These are phyloP conservation scores for Azemiops feae DNA, from an alignment of 2,113 vertebrate genomes.

Conservation along the genomic window DNA sequence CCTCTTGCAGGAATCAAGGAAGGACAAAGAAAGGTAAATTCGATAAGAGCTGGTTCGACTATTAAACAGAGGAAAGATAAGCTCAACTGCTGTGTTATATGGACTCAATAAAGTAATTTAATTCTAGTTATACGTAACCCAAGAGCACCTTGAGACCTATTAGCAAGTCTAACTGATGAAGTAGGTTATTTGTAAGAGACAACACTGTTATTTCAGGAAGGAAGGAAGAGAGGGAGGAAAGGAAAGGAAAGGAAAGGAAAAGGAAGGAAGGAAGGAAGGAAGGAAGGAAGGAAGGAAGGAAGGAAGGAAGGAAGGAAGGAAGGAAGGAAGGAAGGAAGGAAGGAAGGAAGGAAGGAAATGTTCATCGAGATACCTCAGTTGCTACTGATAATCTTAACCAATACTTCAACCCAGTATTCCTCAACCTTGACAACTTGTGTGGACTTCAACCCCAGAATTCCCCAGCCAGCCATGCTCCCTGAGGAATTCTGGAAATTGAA, in stretches of 20 bases:
- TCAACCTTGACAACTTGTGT: not conserved
- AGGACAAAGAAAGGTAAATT: not conserved
- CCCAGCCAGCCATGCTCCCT: not conserved
- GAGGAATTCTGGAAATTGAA: not conserved
- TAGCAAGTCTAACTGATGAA: not conserved
- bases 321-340: too few species aligned
- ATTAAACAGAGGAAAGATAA: not conserved
- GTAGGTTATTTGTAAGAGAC: not conserved
- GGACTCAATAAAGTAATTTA: not conserved
- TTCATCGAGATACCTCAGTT: not conserved
- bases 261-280: too few species aligned
- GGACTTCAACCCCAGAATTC: not conserved
- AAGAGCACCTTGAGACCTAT: not conserved
- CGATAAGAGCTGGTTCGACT: fast-evolving
- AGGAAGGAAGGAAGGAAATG: not conserved
- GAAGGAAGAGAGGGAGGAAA: not conserved
- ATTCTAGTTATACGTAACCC: not conserved
- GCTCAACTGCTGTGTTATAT: fast-evolving
- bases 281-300: too few species aligned
- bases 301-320: too few species aligned
- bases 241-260: too few species aligned
- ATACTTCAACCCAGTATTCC: not conserved
- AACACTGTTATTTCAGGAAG: not conserved
- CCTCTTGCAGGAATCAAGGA: not conserved
- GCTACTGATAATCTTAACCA: not conserved